Percentiles rank a stretch among this genome's conserved stretches.
Evolutionary conservation across 1,140 invertebrate genomes (phyloP).

Genomic region (Ectropis grisescens): DNA sequence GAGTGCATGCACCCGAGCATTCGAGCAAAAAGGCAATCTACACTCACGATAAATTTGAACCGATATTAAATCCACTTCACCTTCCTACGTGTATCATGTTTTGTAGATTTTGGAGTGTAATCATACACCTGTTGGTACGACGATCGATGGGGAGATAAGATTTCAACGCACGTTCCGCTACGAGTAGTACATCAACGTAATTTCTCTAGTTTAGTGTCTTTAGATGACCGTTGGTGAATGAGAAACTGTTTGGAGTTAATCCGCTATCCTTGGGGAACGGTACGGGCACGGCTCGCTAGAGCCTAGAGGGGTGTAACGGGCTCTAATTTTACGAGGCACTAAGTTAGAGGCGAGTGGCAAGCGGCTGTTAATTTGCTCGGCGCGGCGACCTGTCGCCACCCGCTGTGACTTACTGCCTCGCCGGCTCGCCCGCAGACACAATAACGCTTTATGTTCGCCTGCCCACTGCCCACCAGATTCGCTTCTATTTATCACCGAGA

Average conservation of each 20-base stretch:
- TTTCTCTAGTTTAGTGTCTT: too few species aligned
- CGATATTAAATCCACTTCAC: too few species aligned
- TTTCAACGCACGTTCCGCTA: too few species aligned
- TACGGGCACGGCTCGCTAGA: slow-evolving; percentile 19
- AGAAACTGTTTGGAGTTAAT: slow-evolving; percentile 32
- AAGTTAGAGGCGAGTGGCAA: slow-evolving; percentile 59
- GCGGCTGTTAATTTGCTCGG: slow-evolving; percentile 62
- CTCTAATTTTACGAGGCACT: slow-evolving; percentile 65
- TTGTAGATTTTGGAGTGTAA: too few species aligned
- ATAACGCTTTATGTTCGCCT: slow-evolving; percentile 15
- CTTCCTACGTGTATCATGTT: too few species aligned
- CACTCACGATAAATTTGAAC: too few species aligned
- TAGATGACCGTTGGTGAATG: background rate
- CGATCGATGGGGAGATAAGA: too few species aligned
- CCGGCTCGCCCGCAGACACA: slow-evolving; percentile 18
- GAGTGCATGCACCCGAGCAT: slow-evolving; percentile 20
- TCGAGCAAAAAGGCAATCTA: slow-evolving; percentile 17
- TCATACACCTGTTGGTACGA: too few species aligned
- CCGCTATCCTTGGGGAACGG: slow-evolving; percentile 27
- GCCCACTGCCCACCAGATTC: slow-evolving; percentile 1
- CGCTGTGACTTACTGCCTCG: slow-evolving; percentile 51
- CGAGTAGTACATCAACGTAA: too few species aligned
- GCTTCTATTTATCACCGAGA: background rate
- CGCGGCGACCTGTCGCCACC: slow-evolving; percentile 52
- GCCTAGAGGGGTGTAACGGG: slow-evolving; percentile 44